phyloP scores from a whole-genome alignment of 2,797 vertebrate genomes.

The Euthynnus affinis region DNA sequence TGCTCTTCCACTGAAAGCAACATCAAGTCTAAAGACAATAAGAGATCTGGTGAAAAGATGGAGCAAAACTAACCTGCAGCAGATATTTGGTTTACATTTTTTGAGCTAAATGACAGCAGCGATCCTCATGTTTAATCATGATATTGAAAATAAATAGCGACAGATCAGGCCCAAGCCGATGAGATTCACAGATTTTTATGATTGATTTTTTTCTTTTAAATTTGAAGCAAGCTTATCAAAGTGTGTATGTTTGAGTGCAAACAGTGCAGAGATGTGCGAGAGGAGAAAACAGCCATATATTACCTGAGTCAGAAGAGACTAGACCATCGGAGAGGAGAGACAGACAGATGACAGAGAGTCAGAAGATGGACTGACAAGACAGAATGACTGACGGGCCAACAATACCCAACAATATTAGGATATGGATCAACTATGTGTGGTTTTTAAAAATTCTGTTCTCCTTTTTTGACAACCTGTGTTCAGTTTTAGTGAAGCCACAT shows the following conservation, averaged over 20 bases:
- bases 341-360: conserved; percentile 82
- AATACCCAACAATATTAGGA: background rate
- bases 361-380: conserved; percentile 73
- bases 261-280: conserved; percentile 60
- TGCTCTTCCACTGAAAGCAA: conserved; percentile 73
- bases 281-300: conserved; percentile 78
- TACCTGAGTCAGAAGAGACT: conserved; percentile 94
- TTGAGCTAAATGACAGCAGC: conserved; percentile 20
- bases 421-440: background rate
- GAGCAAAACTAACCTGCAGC: conserved; percentile 24
- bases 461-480: background rate
- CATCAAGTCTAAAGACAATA: conserved; percentile 35
- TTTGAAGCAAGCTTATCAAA: conserved; percentile 17
- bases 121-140: conserved; percentile 14
- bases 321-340: conserved; percentile 85
- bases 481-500: background rate
- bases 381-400: conserved; percentile 54
- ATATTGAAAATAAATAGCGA: conserved; percentile 38
- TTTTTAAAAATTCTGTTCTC: background rate
- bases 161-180: conserved; percentile 37
- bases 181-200: conserved; percentile 17
- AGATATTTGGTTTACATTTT: conserved; percentile 30
- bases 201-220: background rate
- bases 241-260: conserved; percentile 37
- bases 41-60: conserved; percentile 28